Percentiles rank a stretch among this genome's conserved stretches.
phyloP scores from a whole-genome alignment of 2,113 vertebrate genomes.

The Chlamydotis undulata region DNA sequence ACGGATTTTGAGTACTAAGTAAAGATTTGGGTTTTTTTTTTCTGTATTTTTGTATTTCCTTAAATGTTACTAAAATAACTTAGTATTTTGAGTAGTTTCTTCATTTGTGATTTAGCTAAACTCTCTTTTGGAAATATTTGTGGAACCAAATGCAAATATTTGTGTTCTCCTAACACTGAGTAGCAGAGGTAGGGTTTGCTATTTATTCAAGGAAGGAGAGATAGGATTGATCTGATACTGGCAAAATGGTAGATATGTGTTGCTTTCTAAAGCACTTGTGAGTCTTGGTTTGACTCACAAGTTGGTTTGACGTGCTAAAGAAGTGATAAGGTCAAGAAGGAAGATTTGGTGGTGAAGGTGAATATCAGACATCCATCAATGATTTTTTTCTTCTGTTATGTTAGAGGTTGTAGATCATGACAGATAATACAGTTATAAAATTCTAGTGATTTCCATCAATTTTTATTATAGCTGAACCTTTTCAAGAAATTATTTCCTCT shows the following conservation, averaged over 20 bases:
- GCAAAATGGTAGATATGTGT: neutral
- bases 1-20: neutral
- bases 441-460: neutral
- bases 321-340: neutral
- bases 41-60: neutral
- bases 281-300: neutral
- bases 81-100: neutral
- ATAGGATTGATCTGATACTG: neutral
- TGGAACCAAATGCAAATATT: neutral
- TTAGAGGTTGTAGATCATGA: neutral
- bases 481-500: neutral
- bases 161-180: neutral
- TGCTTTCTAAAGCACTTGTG: neutral
- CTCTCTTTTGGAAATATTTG: neutral
- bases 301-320: neutral
- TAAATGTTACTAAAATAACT: neutral
- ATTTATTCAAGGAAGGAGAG: neutral
- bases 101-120: neutral
- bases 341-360: neutral
- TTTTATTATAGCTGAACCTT: neutral
- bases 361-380: neutral
- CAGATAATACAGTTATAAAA: neutral
- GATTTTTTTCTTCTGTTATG: neutral
- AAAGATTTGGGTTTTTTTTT: neutral
- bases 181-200: neutral